Conservation (phyloP, 64 coral and sea anemone genomes). For the Porites australiensis region DNA sequence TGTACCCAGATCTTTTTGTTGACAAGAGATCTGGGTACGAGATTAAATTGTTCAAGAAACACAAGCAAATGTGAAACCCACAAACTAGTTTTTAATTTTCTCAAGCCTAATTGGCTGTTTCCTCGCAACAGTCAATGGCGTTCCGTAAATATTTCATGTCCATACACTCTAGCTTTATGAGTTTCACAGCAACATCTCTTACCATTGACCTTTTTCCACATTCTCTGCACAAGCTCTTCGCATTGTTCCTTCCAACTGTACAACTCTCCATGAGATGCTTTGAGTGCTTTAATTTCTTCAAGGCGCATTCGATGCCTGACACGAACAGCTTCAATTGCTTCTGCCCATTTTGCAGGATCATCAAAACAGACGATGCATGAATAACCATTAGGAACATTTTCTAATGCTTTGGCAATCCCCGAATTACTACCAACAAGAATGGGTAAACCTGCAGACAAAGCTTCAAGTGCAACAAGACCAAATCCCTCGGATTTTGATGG, state of each 20-base stretch:
- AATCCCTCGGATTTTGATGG: slow-evolving; percentile 3
- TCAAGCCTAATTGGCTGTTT: too few species aligned
- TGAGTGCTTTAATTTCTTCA: not conserved
- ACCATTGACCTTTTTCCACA: too few species aligned
- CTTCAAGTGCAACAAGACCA: slow-evolving; percentile 27
- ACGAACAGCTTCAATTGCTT: not conserved
- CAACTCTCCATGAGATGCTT: not conserved
- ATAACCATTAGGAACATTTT: not conserved
- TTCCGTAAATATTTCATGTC: too few species aligned
- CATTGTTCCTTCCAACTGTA: slow-evolving; percentile 16
- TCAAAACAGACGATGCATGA: not conserved
- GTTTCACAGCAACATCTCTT: too few species aligned
- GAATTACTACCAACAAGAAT: slow-evolving; percentile 2
- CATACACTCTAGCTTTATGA: too few species aligned
- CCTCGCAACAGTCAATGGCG: too few species aligned
- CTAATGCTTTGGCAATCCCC: not conserved
- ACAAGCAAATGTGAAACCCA: too few species aligned
- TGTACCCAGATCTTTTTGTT: too few species aligned
- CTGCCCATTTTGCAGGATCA: not conserved
- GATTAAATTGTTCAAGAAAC: too few species aligned
- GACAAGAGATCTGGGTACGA: too few species aligned
- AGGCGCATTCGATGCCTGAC: not conserved
- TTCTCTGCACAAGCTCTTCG: not conserved
- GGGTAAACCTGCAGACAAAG: slow-evolving; percentile 22
- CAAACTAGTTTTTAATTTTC: too few species aligned